Percentiles rank a stretch among this genome's conserved stretches.
Evolutionary conservation across 2,113 vertebrate species (phyloP).

Genomic region (Crotalus viridis): DNA sequence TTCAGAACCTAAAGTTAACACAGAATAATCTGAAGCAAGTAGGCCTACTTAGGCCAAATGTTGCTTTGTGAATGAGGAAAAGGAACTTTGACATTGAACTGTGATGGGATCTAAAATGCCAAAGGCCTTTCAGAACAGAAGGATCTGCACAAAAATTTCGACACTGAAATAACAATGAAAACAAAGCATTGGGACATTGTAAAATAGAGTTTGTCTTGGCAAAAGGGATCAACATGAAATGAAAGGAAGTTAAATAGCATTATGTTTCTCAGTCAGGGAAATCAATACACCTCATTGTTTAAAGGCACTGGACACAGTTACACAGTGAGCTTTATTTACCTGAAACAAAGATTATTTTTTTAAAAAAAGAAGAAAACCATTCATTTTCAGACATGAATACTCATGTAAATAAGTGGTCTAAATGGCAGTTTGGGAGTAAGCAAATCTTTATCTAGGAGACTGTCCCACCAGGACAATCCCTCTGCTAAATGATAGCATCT

Average conservation of each 20-base stretch:
- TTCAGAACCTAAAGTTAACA: background rate
- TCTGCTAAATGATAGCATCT: constrained; percentile 36
- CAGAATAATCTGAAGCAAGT: background rate
- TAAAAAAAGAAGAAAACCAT: background rate
- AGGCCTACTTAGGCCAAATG: background rate
- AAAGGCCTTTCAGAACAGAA: background rate
- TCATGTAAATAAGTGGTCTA: constrained; percentile 19
- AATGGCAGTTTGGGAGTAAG: constrained; percentile 37
- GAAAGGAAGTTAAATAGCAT: constrained; percentile 4
- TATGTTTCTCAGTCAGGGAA: background rate
- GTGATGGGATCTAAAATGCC: background rate
- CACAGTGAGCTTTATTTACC: constrained; percentile 20
- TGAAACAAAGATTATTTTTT: constrained; percentile 19
- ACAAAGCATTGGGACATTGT: background rate
- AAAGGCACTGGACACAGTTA: background rate
- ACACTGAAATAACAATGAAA: background rate
- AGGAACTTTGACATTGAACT: background rate
- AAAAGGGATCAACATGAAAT: background rate
- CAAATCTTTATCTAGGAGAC: constrained; percentile 26
- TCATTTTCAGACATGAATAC: constrained; percentile 4
- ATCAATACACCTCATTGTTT: background rate
- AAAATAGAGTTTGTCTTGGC: background rate
- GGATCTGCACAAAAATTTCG: background rate
- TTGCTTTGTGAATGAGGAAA: background rate
- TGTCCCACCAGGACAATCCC: constrained; percentile 18